Conservation (phyloP, 1,140 invertebrate genomes). For the Kradibia gibbosae region DNA sequence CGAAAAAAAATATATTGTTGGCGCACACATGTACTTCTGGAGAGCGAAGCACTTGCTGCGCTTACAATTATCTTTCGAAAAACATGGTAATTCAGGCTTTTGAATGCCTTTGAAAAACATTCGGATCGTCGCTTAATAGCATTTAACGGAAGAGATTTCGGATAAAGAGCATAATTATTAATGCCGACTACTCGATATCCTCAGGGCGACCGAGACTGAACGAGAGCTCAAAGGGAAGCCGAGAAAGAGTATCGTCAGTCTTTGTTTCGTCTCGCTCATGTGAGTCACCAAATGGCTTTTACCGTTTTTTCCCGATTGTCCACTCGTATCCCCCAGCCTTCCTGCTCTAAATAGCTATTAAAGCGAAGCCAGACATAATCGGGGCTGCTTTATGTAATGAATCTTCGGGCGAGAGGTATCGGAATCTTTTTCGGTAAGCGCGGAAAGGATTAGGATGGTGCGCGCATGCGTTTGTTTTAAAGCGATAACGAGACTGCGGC, state of each 20-base stretch:
- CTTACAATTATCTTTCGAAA: slow-evolving; percentile 11
- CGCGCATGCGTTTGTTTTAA: no score
- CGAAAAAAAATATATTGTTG: neutral
- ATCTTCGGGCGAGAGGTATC: neutral
- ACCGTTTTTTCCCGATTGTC: slow-evolving; percentile 35
- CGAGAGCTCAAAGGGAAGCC: neutral
- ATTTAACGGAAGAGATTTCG: neutral
- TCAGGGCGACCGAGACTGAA: neutral
- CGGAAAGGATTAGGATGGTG: neutral
- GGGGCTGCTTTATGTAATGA: neutral
- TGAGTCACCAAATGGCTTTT: slow-evolving; percentile 34
- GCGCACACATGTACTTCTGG: neutral
- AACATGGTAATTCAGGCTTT: neutral
- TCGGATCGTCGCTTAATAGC: slow-evolving; percentile 10
- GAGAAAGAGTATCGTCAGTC: neutral
- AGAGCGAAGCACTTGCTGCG: neutral
- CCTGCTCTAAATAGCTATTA: slow-evolving; percentile 37
- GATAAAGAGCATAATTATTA: slow-evolving; percentile 8
- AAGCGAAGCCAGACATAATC: slow-evolving; percentile 21
- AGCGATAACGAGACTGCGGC: neutral
- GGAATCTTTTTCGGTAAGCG: neutral
- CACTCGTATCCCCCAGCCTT: slow-evolving; percentile 7
- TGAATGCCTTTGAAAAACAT: neutral
- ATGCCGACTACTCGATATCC: slow-evolving; percentile 13
- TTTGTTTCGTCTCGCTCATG: slow-evolving; percentile 36